Evolutionary conservation across 2,888 invertebrate species (phyloP).

Genomic region (Nowickia ferox): DNA sequence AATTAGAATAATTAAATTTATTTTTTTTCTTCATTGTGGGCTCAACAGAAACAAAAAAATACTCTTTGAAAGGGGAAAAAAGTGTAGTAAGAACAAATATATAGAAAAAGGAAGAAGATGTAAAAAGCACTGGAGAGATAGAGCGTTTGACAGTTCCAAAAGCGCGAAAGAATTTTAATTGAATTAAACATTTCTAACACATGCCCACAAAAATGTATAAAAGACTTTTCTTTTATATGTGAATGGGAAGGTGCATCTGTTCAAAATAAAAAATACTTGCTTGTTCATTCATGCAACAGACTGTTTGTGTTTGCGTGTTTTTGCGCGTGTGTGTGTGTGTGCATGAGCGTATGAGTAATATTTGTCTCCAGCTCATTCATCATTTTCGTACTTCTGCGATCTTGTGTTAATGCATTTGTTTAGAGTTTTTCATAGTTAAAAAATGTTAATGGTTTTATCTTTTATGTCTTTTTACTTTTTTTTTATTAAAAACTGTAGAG

Average conservation of each 20-base stretch:
- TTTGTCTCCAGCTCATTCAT: neutral
- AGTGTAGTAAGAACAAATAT: neutral
- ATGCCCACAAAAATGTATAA: neutral
- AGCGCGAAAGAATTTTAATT: constrained; percentile 5
- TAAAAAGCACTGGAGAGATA: neutral
- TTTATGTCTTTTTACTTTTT: neutral
- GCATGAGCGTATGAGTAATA: neutral
- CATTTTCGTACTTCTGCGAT: neutral
- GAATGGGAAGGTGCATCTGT: neutral
- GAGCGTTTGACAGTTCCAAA: neutral
- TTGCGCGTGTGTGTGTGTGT: neutral
- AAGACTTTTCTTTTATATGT: neutral
- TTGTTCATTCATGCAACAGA: neutral
- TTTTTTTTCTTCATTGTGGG: constrained; percentile 46
- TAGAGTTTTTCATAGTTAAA: neutral
- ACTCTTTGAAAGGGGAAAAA: neutral
- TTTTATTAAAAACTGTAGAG: neutral
- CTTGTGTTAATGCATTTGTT: neutral
- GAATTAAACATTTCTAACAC: constrained; percentile 27
- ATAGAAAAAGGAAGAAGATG: constrained; percentile 7
- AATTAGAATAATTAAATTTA: constrained; percentile 80
- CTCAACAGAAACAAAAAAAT: neutral
- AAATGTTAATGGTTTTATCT: neutral
- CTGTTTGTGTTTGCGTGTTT: neutral
- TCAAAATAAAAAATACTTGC: neutral